These are phyloP conservation scores for Phocoena sinus DNA, from an alignment of 2,113 vertebrate species.

Conservation along the genomic window DNA sequence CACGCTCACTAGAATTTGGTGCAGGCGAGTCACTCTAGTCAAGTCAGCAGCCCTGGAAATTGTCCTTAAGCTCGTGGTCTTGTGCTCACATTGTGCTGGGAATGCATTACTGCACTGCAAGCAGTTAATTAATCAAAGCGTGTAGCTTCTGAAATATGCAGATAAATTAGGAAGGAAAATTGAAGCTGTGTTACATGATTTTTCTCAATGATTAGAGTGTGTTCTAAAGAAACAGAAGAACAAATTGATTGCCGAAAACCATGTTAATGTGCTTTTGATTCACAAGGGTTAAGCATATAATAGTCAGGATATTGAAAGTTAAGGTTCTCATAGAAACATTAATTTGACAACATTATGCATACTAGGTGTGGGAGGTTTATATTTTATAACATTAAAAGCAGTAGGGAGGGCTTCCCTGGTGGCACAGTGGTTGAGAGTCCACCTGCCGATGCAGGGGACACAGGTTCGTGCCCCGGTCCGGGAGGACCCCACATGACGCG, in stretches of 20 bases:
- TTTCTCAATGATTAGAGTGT: conserved; percentile 62
- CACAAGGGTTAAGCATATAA: conserved; percentile 53
- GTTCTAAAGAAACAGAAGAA: conserved; percentile 48
- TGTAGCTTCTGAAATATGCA: conserved; percentile 39
- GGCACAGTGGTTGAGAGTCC: too few species aligned
- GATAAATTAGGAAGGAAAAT: conserved; percentile 49
- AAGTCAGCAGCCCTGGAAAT: background rate
- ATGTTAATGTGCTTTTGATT: conserved; percentile 64
- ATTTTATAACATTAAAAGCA: conserved; percentile 55
- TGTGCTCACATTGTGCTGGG: background rate
- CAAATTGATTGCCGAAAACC: conserved; percentile 55
- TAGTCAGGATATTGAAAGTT: conserved; percentile 57
- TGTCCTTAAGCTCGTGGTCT: background rate
- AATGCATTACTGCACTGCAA: background rate
- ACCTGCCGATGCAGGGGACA: too few species aligned
- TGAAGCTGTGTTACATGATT: conserved; percentile 44
- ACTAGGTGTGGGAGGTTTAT: conserved; percentile 40
- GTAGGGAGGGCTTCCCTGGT: too few species aligned
- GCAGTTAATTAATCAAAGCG: background rate
- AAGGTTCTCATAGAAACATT: conserved; percentile 54
- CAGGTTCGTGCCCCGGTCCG: too few species aligned
- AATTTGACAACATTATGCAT: conserved; percentile 64
- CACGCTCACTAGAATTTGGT: background rate
- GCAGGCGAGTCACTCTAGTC: background rate
- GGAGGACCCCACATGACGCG: too few species aligned